Evolutionary conservation across 2,888 invertebrate genomes (phyloP), one percentile per base, ranked within the genome.

Genomic region (Athrips mouffetella): DNA sequence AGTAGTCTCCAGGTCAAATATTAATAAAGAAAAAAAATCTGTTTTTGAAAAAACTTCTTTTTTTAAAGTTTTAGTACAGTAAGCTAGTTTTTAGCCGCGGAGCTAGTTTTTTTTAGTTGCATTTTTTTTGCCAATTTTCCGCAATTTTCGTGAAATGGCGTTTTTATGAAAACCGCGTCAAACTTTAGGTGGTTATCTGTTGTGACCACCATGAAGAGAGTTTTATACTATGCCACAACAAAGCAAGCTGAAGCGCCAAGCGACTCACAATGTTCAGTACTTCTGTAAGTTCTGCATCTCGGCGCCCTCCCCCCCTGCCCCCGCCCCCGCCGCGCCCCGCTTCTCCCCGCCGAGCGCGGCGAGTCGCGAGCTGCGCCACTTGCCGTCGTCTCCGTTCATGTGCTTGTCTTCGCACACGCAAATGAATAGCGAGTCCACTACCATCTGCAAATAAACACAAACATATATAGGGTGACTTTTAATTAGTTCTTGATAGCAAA

Each of bases 341-440:
- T 63, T 62, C 60, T 80, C 75, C 0, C 3, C 11, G 8, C 89
- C 90, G 1, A 91, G 79, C 60, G 90, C 90, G 10, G 91, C 91
- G 39, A 92, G 70, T 23, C 90, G 89, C 1, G 91, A 89, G 55
- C 82, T 81, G 55, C 89, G 90, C 92, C 92, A 92, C 35, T 87
- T 83, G 7, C 93, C 94, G 20, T 92, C 92, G 0, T 91, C 91
- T 1, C 94, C 93, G 73, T 96, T 96, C 76, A 93, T 90, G 51
- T 94, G 94, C 78, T 94, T 93, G 73, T 97, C 97, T 76, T 98
- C 97, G 71, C 97, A 98, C 66, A 97, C 96, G 76, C 98, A 98
- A 54, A 98, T 84, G 80, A 98, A 96, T 47, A 98, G 86, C 0
- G 98, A 96, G 75, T 98, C 98, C 5, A 98, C 94, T 7, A 97